phyloP scores from a whole-genome alignment of 2,113 vertebrate species.

The Peromyscus maniculatus region DNA sequence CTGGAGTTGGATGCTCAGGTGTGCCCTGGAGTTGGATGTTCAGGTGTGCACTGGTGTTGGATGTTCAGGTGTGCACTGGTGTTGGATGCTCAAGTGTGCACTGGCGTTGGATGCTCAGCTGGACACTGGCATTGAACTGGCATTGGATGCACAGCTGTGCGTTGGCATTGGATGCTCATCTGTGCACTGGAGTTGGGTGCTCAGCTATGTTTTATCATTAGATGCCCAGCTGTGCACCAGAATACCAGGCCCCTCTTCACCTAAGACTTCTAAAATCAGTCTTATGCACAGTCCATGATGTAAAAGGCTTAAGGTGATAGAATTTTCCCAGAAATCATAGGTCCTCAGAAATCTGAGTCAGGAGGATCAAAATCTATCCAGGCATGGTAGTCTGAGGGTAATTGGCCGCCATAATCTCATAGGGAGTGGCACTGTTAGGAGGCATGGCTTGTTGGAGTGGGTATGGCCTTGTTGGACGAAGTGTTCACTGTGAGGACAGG shows the following conservation, averaged over 20 bases:
- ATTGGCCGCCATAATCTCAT: not conserved
- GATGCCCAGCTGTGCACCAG: not conserved
- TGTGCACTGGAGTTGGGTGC: rapidly evolving
- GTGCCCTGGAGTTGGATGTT: not conserved
- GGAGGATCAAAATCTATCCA: not conserved
- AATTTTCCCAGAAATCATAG: not conserved
- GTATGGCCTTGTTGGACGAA: not conserved
- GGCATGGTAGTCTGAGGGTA: not conserved
- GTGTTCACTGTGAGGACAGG: not conserved
- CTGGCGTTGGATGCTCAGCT: not conserved
- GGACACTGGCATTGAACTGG: no score
- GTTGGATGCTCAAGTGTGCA: not conserved
- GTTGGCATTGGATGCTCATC: not conserved
- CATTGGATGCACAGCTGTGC: no score
- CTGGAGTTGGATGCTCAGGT: not conserved
- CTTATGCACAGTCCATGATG: not conserved
- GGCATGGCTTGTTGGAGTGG: not conserved
- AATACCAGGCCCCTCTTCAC: not conserved
- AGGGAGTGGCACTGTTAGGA: not conserved
- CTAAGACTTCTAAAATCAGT: not conserved
- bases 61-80: rapidly evolving
- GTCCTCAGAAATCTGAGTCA: not conserved
- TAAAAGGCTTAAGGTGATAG: not conserved
- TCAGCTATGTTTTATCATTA: no score
- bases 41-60: not conserved